phyloP scores from a whole-genome alignment of 2,888 invertebrate genomes.

The Cheiracanthium punctorium region DNA sequence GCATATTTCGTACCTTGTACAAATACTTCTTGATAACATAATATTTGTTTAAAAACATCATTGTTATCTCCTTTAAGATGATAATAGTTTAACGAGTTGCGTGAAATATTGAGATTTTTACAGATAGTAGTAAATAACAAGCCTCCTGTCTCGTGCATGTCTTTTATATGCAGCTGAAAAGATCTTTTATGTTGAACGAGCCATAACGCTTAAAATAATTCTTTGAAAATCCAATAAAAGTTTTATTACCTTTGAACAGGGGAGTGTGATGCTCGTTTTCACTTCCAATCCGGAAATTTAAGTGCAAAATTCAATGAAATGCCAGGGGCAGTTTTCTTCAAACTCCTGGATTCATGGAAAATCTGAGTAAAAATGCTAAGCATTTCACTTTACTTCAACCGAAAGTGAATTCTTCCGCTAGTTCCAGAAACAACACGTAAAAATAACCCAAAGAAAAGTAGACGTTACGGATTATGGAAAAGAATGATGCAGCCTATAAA shows the following conservation, averaged over 20 bases:
- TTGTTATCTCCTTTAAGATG: background rate
- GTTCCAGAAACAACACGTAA: too few relatives aligned
- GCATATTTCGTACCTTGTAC: too few relatives aligned
- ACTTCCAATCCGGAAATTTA: constrained; percentile 37
- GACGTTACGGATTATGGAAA: too few relatives aligned
- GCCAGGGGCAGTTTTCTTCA: constrained; percentile 5
- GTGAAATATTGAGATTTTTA: background rate
- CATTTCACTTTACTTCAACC: too few relatives aligned
- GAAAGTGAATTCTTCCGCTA: too few relatives aligned
- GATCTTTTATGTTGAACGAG: constrained; percentile 14
- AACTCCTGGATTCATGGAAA: too few relatives aligned
- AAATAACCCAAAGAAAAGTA: too few relatives aligned
- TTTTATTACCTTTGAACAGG: constrained; percentile 18
- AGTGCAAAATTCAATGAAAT: constrained; percentile 5
- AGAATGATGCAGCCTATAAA: too few relatives aligned
- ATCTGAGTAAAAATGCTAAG: too few relatives aligned
- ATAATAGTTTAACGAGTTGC: background rate
- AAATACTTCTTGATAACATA: too few relatives aligned
- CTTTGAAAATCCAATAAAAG: constrained; percentile 38
- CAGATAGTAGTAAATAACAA: constrained; percentile 24
- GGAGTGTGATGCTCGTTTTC: constrained; percentile 6
- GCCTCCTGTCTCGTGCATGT: background rate
- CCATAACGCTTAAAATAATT: constrained; percentile 29
- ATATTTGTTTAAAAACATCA: too few relatives aligned
- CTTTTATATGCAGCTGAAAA: background rate